These are phyloP conservation scores for Holothuria glaberrima DNA, from an alignment of 35 echinoderm and acorn worm species.

Conservation along the genomic window DNA sequence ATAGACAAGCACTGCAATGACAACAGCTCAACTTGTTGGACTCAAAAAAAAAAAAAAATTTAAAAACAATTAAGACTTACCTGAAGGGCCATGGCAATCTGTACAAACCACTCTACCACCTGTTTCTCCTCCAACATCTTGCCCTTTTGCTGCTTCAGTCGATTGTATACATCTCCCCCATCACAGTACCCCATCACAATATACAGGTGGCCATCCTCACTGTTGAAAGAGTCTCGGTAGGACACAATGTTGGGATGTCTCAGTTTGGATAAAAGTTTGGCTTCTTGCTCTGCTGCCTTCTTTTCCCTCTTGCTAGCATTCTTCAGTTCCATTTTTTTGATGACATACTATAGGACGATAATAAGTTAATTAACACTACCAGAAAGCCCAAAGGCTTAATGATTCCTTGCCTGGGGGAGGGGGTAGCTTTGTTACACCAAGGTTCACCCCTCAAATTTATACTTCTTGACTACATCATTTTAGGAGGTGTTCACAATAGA, in stretches of 20 bases:
- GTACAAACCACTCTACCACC: conserved; percentile 99
- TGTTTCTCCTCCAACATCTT: conserved; percentile 85
- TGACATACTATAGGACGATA: conserved; percentile 74
- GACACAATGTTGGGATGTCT: conserved; percentile 98
- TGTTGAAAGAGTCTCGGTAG: conserved; percentile 96
- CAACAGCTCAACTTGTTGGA: too few species aligned
- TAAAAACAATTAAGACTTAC: conserved; percentile 67
- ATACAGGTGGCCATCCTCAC: conserved; percentile 90
- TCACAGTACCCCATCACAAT: conserved; percentile 99
- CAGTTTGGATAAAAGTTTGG: conserved; percentile 93
- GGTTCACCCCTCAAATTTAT: too few species aligned
- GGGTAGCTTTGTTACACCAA: too few species aligned
- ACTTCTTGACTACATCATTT: too few species aligned
- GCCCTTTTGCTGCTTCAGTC: conserved; percentile 89
- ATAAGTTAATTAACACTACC: background rate
- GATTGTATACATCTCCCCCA: conserved; percentile 88
- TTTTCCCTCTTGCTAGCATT: conserved; percentile 92
- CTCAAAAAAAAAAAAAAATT: too few species aligned
- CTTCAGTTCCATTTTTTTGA: conserved; percentile 94
- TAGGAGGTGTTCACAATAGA: too few species aligned
- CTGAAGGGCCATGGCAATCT: conserved; percentile 99
- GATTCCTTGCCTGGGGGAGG: too few species aligned
- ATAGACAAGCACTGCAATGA: too few species aligned
- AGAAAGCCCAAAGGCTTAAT: background rate
- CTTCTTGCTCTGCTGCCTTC: conserved; percentile 94